phyloP scores from a whole-genome alignment of 2,113 vertebrate species.

The Xenopus borealis region DNA sequence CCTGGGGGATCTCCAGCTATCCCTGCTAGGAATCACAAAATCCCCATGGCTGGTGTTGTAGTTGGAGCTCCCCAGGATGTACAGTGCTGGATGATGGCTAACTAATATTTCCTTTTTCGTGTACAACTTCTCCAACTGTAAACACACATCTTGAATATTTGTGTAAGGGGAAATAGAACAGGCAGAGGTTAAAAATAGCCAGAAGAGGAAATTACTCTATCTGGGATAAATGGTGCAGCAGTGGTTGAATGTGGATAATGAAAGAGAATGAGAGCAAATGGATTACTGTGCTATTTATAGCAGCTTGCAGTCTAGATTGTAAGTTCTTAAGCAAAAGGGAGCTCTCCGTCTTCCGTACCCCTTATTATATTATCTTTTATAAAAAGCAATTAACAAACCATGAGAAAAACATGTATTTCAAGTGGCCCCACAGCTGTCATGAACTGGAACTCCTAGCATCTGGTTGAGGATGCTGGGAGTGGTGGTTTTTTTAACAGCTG shows the following conservation, averaged over 20 bases:
- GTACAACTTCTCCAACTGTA: not conserved
- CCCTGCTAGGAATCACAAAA: no score
- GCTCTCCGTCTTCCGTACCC: not conserved
- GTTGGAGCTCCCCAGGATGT: no score
- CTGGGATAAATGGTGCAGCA: not conserved
- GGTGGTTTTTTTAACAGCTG: not conserved
- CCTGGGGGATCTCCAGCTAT: no score
- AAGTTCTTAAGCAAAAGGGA: not conserved
- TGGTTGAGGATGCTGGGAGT: not conserved
- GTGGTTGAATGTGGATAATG: not conserved
- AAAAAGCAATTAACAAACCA: no score
- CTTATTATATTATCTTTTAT: no score
- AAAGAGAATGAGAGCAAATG: not conserved
- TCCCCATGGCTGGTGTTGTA: no score
- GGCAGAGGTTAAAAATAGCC: not conserved
- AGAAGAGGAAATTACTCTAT: not conserved
- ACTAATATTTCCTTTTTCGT: no score
- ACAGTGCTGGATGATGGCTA: no score
- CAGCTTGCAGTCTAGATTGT: conserved; percentile 12
- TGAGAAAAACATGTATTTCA: no score
- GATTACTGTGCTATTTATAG: not conserved
- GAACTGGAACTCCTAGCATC: not conserved
- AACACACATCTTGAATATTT: not conserved
- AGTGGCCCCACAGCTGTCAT: no score
- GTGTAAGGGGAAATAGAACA: not conserved